Percentiles rank a stretch among this genome's conserved stretches.
Evolutionary conservation across 2,113 vertebrate genomes (phyloP).

Genomic region (Macaca mulatta): DNA sequence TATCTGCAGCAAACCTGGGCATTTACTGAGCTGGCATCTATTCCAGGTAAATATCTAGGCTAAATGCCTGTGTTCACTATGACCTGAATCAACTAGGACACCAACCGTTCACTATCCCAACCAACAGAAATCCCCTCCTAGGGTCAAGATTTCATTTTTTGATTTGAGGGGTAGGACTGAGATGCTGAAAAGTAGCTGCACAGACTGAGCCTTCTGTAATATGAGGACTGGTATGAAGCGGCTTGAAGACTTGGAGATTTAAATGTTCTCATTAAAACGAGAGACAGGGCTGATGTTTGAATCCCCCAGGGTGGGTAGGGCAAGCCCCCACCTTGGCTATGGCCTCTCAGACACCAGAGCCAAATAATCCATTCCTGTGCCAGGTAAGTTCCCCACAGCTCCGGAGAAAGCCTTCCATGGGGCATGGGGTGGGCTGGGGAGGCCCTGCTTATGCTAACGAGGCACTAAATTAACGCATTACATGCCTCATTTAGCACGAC

Average conservation of each 20-base stretch:
- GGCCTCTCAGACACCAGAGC: slow-evolving; percentile 48
- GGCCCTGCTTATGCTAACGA: slow-evolving; percentile 83
- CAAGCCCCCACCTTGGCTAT: slow-evolving; percentile 29
- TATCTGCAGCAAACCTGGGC: neutral
- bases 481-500: slow-evolving; percentile 85
- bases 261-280: slow-evolving; percentile 60
- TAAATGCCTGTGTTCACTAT: neutral
- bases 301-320: neutral
- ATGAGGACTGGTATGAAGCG: neutral
- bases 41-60: neutral
- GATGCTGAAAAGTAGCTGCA: neutral
- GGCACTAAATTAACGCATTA: slow-evolving; percentile 87
- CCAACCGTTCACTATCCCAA: neutral
- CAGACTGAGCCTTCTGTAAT: neutral
- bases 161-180: neutral
- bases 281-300: slow-evolving; percentile 54
- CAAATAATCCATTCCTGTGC: slow-evolving; percentile 51
- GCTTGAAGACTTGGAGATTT: slow-evolving; percentile 25
- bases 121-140: neutral
- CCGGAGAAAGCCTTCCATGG: slow-evolving; percentile 68
- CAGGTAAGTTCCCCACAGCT: slow-evolving; percentile 73
- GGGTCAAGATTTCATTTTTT: neutral
- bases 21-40: neutral
- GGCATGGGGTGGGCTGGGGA: slow-evolving; percentile 73
- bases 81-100: neutral